Conservation (phyloP, 2,797 vertebrate species). For the Hypotaenidia philippensis region DNA sequence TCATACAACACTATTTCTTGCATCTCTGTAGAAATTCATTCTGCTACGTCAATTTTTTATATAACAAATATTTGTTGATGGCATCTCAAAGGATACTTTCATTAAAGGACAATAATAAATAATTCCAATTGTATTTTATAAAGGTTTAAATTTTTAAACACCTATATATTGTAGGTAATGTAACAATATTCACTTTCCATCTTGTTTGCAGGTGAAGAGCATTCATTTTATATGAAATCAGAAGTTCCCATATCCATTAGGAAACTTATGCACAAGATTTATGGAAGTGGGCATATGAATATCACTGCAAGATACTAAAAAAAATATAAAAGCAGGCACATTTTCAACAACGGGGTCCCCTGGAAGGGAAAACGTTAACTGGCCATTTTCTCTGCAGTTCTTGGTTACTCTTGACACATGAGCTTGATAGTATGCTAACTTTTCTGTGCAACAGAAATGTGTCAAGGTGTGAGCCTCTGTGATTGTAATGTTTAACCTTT, state of each 20-base stretch:
- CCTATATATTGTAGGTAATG: not conserved
- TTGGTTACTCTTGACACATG: not conserved
- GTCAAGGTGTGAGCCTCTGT: not conserved
- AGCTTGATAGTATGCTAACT: not conserved
- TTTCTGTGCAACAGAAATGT: not conserved
- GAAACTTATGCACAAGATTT: not conserved
- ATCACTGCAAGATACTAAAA: not conserved
- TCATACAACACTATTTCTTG: not conserved
- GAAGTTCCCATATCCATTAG: not conserved
- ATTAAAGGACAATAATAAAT: not conserved
- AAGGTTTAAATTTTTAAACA: not conserved
- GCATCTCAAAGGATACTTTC: not conserved
- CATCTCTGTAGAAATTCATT: not conserved
- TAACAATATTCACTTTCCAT: not conserved
- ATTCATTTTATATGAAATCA: not conserved
- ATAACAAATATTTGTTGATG: not conserved
- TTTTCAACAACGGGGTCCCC: not conserved
- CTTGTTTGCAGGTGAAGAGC: not conserved
- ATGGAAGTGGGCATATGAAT: not conserved
- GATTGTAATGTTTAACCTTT: not conserved
- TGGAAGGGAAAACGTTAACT: not conserved
- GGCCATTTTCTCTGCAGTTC: not conserved
- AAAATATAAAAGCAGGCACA: not conserved
- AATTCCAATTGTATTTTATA: not conserved
- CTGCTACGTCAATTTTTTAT: not conserved